Base-by-base conservation (phyloP, 2,888 invertebrate species). In the Nemotelus pantherinus region DNA sequence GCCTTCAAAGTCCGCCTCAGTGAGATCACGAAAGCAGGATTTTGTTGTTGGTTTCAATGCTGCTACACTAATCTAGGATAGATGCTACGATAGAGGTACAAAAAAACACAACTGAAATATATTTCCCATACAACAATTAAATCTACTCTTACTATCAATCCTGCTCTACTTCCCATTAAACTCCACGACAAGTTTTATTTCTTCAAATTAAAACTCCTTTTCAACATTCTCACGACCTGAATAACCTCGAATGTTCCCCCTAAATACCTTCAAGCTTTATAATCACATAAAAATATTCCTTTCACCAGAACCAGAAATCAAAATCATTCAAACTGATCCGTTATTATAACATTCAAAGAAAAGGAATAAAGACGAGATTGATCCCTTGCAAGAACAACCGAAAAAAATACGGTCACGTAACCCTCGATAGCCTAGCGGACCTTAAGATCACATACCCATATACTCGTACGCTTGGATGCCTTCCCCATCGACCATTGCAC, bases 161-260 rank as follows among this genome's bases (percentile, higher is more conserved):
- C 50, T 50, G 50, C 50, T 50, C 50, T 5, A 9, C 9, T 50
- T 50, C 50, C 50, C 50, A 50, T 9, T 50, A 1, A 50, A 5
- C 5, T 50, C 9, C 50, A 5, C 9, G 25, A 25, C 25, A 25
- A 25, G 25, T 25, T 25, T 25, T 25, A 25, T 25, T 25, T 25
- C 25, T 43, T 45, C 65, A 65, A 65, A 65, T 65, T 3, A 45
- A 65, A 65, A 45, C 50, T 47, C 65, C 10, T 65, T 65, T 47
- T 25, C 47, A 45, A 45, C 65, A 10, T 65, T 65, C 65, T 25
- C 65, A 65, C 65, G 65, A 4, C 47, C 4, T 47, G 25, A 47
- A 65, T 58, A 25, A 9, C 9, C n/a, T 6, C 65, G 10, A 4
- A 65, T 10, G 47, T 10, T 5, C 47, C 4, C n/a, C 10, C 25